These are phyloP conservation scores for Synanthedon vespiformis DNA, from an alignment of 2,888 invertebrate species.

Conservation along the genomic window DNA sequence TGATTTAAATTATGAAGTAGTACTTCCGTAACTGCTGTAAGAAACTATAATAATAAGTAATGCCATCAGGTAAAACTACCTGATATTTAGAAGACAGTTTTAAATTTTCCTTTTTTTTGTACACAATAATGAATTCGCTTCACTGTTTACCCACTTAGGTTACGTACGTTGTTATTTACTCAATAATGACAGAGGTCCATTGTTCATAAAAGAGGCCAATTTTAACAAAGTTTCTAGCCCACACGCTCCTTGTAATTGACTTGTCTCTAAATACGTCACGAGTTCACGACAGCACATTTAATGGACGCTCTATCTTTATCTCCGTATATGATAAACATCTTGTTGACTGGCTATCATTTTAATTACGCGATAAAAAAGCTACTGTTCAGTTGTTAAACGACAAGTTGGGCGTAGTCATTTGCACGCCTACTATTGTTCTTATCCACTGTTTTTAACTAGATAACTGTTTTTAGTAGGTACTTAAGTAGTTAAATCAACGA, in stretches of 20 bases:
- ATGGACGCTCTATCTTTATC: slow-evolving; percentile 3
- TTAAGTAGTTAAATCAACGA: no score
- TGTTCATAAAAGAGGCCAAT: background rate
- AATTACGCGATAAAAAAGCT: background rate
- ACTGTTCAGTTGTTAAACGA: no score
- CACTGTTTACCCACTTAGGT: slow-evolving; percentile 1
- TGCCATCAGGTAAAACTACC: no score
- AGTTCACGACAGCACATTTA: slow-evolving; percentile 17
- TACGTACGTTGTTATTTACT: background rate
- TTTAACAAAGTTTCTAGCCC: slow-evolving; percentile 1
- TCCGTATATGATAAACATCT: background rate
- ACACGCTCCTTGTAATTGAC: slow-evolving; percentile 18
- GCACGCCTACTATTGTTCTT: no score
- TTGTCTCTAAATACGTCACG: slow-evolving; percentile 12
- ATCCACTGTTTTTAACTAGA: no score
- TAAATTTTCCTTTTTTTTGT: no score
- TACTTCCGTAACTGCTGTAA: no score
- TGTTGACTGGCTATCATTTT: slow-evolving; percentile 3
- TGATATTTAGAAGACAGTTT: no score
- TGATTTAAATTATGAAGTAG: no score
- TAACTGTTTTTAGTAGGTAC: no score
- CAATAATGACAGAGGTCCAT: background rate
- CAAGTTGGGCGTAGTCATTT: no score
- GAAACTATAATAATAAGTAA: no score
- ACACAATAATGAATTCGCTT: background rate